phyloP scores from a whole-genome alignment of 2,888 invertebrate genomes.

The Gastrophysa polygoni region DNA sequence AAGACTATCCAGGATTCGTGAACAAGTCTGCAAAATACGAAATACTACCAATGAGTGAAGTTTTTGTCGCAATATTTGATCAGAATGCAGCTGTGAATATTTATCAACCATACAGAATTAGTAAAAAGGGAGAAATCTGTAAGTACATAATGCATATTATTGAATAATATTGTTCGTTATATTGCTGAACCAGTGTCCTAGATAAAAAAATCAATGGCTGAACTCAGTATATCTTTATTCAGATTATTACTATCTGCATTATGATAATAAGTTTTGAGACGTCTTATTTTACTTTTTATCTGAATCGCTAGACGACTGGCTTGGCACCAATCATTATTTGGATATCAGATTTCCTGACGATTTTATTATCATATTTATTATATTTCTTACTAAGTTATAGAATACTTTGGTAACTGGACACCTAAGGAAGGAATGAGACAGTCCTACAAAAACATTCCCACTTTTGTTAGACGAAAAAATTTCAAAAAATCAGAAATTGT shows the following conservation, averaged over 20 bases:
- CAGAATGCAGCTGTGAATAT: constrained; percentile 13
- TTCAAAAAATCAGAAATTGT: constrained; percentile 27
- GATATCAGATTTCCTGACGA: background rate
- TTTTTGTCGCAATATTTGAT: constrained; percentile 20
- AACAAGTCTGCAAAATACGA: constrained; percentile 4
- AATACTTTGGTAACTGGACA: constrained; percentile 36
- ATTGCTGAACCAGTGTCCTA: too few species aligned
- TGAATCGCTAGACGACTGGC: too few species aligned
- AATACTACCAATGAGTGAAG: constrained; percentile 26
- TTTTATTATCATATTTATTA: background rate
- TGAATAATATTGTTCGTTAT: background rate
- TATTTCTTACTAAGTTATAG: constrained; percentile 28
- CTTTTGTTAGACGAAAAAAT: constrained; percentile 28
- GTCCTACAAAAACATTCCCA: constrained; percentile 11
- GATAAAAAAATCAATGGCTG: too few species aligned
- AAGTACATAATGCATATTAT: constrained; percentile 9
- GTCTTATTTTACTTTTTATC: too few species aligned
- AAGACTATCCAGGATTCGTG: constrained; percentile 9
- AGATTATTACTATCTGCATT: too few species aligned
- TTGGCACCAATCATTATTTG: too few species aligned
- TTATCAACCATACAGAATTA: constrained; percentile 31
- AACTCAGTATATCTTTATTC: too few species aligned
- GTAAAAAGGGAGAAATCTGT: constrained; percentile 17
- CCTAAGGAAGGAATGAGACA: constrained; percentile 15
- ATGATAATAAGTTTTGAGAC: too few species aligned